Evolutionary conservation across 2,797 vertebrate genomes (phyloP).

Genomic region (Harpagifer antarcticus): DNA sequence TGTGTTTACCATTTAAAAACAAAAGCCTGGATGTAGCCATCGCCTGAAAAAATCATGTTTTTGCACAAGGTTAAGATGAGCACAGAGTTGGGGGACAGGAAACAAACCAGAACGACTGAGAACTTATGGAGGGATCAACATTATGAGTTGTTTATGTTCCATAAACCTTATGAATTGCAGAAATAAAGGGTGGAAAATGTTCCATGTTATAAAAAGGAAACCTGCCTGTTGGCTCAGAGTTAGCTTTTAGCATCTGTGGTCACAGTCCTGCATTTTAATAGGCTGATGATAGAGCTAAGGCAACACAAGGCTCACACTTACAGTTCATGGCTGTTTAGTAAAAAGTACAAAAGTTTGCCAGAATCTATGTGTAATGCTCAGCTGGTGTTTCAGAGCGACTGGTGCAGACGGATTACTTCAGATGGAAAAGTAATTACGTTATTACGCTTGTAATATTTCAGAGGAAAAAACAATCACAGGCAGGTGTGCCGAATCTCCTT

Average conservation of each 20-base stretch:
- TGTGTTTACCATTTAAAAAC: too few relatives aligned
- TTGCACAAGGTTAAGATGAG: background rate
- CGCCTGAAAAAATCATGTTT: background rate
- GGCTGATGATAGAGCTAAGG: background rate
- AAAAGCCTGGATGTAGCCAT: too few relatives aligned
- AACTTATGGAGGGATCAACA: background rate
- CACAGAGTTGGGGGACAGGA: background rate
- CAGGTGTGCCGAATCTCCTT: constrained; percentile 23
- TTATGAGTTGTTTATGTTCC: background rate
- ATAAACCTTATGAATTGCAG: background rate
- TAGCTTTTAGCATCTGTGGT: constrained; percentile 2
- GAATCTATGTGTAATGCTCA: constrained; percentile 6
- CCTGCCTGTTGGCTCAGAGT: background rate
- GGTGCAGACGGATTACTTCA: constrained; percentile 25
- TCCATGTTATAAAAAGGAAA: background rate
- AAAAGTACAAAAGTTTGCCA: background rate
- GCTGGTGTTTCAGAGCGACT: constrained; percentile 11
- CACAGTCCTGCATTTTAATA: background rate
- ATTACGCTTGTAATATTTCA: constrained; percentile 25
- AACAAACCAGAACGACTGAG: background rate
- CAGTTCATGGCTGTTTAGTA: background rate
- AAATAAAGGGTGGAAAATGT: background rate
- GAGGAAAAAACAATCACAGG: constrained; percentile 10
- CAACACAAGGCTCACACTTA: background rate
- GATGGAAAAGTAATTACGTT: constrained; percentile 36